Base-by-base conservation (phyloP, 2,797 vertebrate genomes). In the Poeciliopsis infans region DNA sequence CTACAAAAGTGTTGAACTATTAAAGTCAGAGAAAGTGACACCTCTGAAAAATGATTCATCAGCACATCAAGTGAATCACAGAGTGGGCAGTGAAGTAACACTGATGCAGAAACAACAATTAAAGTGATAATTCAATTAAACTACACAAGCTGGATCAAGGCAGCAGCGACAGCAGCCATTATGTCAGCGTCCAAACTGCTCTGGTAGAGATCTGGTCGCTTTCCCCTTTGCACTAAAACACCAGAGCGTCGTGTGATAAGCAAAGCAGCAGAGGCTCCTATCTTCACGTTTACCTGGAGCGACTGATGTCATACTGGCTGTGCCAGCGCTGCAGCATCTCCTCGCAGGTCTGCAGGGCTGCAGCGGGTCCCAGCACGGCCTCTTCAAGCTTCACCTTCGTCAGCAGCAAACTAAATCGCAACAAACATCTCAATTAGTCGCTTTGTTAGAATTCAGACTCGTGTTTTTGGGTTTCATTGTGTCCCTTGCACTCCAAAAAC, bases 321-420 rank as follows among this genome's bases (percentile, higher is more conserved):
- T 98, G 97, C 98, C 98, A 99, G 47, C 96, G 88, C 25, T 93
- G 96, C 90, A 99, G 89, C 98, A 99, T 98, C 68, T 97, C 96
- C 68, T 96, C 95, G 85, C 98, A 99, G 25, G 97, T 98, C 92
- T 96, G 96, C 36, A 99, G 95, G 49, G 98, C 98, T 70, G 94
- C 95, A 81, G 96, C 95, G 0, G 98, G 96, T 74, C 98, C 97
- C 81, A 95, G 95, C 76, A 97, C 92, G 2, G 92, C 89, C 91
- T 97, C 96, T 85, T 98, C 96, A 83, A 99, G 95, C 94, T 98
- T 99, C 77, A 97, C 96, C 94, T 98, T 99, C 72, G 97, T 98
- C 91, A 99, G 98, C 87, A 99, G 94, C 90, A 99, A 94, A 91
- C 98, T 99, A 90, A 25, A 85, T 2, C 45, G 77, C 49, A 77